These are phyloP conservation scores for Apogon hyalosoma DNA, from an alignment of 2,797 vertebrate species.

Conservation along the genomic window DNA sequence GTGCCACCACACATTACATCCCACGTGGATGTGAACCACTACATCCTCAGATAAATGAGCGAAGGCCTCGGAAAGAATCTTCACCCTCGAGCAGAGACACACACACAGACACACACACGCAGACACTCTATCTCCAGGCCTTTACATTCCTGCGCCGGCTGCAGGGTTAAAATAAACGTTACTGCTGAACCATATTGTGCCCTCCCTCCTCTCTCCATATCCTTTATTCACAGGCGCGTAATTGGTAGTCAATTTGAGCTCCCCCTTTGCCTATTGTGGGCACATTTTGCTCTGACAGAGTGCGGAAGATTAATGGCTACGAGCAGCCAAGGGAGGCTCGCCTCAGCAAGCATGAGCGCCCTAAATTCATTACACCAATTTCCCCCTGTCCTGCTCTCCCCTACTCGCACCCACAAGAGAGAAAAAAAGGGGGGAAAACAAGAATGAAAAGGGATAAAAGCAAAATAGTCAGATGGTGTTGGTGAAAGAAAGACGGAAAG, in stretches of 20 bases:
- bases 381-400: conserved; percentile 84
- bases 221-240: conserved; percentile 90
- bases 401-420: conserved; percentile 67
- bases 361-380: conserved; percentile 92
- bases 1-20: conserved; percentile 16
- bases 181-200: conserved; percentile 79
- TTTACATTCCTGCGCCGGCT: conserved; percentile 65
- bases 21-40: conserved; percentile 41
- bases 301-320: conserved; percentile 90
- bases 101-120: conserved; percentile 41
- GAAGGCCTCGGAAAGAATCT: conserved; percentile 42
- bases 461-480: conserved; percentile 74
- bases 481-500: conserved; percentile 57
- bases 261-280: conserved; percentile 88
- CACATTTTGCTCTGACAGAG: conserved; percentile 90
- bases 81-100: conserved; percentile 50
- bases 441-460: conserved; percentile 71
- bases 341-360: conserved; percentile 87
- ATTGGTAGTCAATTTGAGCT: conserved; percentile 91
- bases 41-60: conserved; percentile 53
- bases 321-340: conserved; percentile 85
- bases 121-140: conserved; percentile 63
- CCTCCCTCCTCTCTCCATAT: conserved; percentile 82
- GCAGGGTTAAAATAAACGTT: conserved; percentile 87
- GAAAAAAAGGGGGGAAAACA: conserved; percentile 15